These are phyloP conservation scores for Antigone vipio DNA, from an alignment of 2,113 vertebrate species.

Conservation along the genomic window DNA sequence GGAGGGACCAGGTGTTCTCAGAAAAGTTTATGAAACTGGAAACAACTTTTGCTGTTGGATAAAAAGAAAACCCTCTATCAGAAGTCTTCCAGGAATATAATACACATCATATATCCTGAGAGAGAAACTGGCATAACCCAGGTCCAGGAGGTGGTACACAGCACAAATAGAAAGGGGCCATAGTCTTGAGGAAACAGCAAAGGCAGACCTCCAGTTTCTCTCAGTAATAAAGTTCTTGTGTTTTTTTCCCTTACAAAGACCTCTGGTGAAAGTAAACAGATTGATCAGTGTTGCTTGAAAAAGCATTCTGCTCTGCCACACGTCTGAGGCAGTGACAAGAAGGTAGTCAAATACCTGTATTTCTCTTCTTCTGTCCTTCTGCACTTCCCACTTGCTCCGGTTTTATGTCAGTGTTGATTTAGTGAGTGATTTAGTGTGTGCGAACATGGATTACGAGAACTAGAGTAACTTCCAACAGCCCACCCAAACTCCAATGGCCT, in stretches of 20 bases:
- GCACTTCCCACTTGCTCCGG: neutral
- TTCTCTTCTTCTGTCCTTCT: neutral
- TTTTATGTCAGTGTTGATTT: neutral
- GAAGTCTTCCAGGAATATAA: neutral
- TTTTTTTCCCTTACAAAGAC: neutral
- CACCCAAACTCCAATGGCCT: neutral
- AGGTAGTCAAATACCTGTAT: neutral
- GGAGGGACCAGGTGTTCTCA: neutral
- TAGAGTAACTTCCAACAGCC: neutral
- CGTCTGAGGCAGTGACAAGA: neutral
- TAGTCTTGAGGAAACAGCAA: neutral
- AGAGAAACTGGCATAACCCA: neutral
- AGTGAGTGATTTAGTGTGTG: neutral
- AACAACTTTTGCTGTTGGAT: neutral
- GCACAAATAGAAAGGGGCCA: neutral
- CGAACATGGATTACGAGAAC: neutral
- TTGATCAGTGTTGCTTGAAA: neutral
- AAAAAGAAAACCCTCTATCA: neutral
- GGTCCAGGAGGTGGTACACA: neutral
- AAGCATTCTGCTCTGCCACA: neutral
- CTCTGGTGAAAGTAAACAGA: neutral
- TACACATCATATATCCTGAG: neutral
- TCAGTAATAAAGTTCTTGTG: neutral
- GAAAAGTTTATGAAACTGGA: neutral
- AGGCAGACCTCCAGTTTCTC: neutral